Evolutionary conservation across 2,113 vertebrate species (phyloP), one percentile per base, ranked within the genome.

Genomic region (Pogonocichla stellata): DNA sequence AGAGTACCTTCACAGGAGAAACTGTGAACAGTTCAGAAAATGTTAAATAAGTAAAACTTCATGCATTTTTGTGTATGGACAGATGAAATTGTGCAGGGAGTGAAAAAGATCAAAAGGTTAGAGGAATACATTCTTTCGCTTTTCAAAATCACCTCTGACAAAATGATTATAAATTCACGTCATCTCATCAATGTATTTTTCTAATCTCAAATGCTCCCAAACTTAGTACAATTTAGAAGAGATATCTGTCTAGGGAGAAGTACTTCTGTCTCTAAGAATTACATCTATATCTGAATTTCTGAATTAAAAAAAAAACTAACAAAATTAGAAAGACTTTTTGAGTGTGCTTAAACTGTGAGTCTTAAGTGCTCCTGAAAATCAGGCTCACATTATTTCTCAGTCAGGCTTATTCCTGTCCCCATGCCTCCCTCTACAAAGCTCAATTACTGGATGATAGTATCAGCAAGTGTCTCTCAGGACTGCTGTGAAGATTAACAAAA

Each of bases 91-190:
- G 29, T 94, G 66, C 45, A 92, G 42, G 22, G 33, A 90, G 75
- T 79, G 65, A 64, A 82, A 86, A 83, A 77, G 22, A 86, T 33
- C 2, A 2, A 62, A 90, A 92, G 6, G 43, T 48, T 58, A 70
- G 10, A 95, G 14, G 18, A 86, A 58, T 58, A 61, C 73, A 71
- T 57, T 85, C 12, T 93, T 87, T 81, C 34, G 36, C 10, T 66
- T 94, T 82, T 75, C 81, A 94, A 83, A 80, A 88, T 82, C 62
- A 93, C 42, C 40, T 93, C 77, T 83, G 64, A 78, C 4, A 70
- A 88, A 92, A 86, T 40, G 4, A 54, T 86, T 75, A 83, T n/a
- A 15, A 53, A 10, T 57, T 71, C 47, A 34, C 43, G 56, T 60
- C 15, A 60, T 31, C n/a, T 62, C 54, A 73, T 29, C 12, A 82